A percentile compares a stretch with the other conserved stretches of the same genome.
phyloP scores from a whole-genome alignment of 2,113 vertebrate species.

The Hypomesus transpacificus region DNA sequence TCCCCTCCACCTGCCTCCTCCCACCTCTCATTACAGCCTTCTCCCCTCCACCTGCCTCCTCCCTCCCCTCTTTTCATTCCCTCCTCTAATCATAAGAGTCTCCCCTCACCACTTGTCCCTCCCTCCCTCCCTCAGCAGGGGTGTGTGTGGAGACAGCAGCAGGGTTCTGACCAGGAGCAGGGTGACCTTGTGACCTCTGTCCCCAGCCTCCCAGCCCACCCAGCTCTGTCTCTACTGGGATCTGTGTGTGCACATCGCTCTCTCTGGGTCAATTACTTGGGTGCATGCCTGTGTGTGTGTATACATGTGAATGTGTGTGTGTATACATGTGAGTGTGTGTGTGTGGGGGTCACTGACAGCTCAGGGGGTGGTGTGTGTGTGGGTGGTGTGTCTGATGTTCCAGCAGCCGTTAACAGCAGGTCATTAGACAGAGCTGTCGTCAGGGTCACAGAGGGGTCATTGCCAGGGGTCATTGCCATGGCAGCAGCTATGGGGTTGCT shows the following conservation, averaged over 20 bases:
- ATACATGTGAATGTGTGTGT: not conserved
- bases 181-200: conserved; percentile 5
- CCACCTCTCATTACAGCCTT: not conserved
- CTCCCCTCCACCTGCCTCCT: not conserved
- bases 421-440: conserved; percentile 34
- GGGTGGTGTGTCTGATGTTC: not conserved
- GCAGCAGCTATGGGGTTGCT: conserved; percentile 5
- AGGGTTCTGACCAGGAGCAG: not conserved
- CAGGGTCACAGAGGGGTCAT: conserved; percentile 1
- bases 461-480: conserved; percentile 16
- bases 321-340: conserved; percentile 7
- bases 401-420: conserved; percentile 29
- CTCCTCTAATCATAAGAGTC: too few relatives aligned
- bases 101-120: not conserved
- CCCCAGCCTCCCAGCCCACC: not conserved
- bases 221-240: not conserved
- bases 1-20: too few relatives aligned
- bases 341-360: conserved; percentile 4
- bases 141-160: not conserved
- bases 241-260: not conserved
- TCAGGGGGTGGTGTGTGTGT: not conserved
- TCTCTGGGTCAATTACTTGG: not conserved
- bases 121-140: not conserved
- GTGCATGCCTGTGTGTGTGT: conserved; percentile 1
- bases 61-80: too few relatives aligned